phyloP scores from a whole-genome alignment of 2,888 invertebrate species.

The Ganaspis brasiliensis region DNA sequence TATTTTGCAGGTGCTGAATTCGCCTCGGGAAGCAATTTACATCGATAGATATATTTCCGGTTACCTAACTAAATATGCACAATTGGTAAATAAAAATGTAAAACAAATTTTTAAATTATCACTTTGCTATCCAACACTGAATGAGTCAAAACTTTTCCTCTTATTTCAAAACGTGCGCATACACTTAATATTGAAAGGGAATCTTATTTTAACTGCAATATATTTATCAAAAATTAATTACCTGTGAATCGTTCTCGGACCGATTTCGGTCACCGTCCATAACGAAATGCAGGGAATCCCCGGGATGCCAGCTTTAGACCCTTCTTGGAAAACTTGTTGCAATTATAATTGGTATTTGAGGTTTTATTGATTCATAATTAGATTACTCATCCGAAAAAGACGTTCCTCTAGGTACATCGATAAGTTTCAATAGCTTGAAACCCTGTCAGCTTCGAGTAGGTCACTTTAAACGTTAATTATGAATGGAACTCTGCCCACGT shows the following conservation, averaged over 20 bases:
- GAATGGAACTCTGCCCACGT: conserved; percentile 47
- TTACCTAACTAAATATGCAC: too few species aligned
- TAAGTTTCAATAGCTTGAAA: conserved; percentile 49
- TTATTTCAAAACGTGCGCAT: too few species aligned
- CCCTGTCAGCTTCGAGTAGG: conserved; percentile 51
- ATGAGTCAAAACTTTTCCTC: too few species aligned
- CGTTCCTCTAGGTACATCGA: conserved; percentile 47
- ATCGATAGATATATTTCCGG: too few species aligned
- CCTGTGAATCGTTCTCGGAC: conserved; percentile 64
- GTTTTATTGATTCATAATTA: not conserved
- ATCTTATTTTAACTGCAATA: too few species aligned
- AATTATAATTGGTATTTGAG: not conserved
- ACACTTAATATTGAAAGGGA: too few species aligned
- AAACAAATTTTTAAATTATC: too few species aligned
- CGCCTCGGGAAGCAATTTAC: too few species aligned
- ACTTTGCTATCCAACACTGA: too few species aligned
- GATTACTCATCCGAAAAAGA: not conserved
- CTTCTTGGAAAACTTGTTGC: not conserved
- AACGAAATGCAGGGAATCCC: not conserved
- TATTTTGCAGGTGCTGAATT: not conserved
- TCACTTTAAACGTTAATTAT: conserved; percentile 49
- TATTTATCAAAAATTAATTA: conserved; percentile 37
- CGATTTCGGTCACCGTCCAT: conserved; percentile 61
- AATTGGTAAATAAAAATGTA: too few species aligned
- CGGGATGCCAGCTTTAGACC: conserved; percentile 8